Conservation (phyloP, 92 coral and sea anemone genomes). For the Chrysogorgia sp. region DNA sequence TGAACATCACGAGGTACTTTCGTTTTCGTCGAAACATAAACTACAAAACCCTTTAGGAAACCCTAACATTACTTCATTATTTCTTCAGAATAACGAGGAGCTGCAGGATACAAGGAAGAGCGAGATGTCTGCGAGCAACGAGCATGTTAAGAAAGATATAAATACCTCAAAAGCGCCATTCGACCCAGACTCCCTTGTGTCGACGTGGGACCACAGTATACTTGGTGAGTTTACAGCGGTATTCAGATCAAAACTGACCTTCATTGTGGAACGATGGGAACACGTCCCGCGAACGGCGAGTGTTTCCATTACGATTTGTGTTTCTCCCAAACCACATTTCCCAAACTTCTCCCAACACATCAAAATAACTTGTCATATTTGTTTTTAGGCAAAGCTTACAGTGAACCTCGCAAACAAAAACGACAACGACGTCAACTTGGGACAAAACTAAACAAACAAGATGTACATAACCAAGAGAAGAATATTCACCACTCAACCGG, state of each 20-base stretch:
- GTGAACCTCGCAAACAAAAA: constrained; percentile 85
- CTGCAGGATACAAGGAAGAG: neutral
- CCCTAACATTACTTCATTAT: neutral
- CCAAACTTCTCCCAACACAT: neutral
- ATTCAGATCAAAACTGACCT: too few species aligned
- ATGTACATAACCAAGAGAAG: constrained; percentile 74
- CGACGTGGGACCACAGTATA: constrained; percentile 89
- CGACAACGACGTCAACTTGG: constrained; percentile 93
- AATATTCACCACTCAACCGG: constrained; percentile 83
- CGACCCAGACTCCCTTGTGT: constrained; percentile 75
- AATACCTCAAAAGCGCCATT: constrained; percentile 60
- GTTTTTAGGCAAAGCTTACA: constrained; percentile 83
- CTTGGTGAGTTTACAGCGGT: constrained; percentile 72
- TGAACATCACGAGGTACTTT: constrained; percentile 50
- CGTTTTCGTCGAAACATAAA: too few species aligned
- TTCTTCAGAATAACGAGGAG: neutral
- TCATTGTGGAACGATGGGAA: too few species aligned
- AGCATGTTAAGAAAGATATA: neutral
- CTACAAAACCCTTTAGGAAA: neutral
- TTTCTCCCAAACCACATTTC: neutral
- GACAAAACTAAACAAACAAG: constrained; percentile 74
- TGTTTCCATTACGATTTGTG: too few species aligned
- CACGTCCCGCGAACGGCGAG: too few species aligned
- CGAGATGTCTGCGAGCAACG: constrained; percentile 3
- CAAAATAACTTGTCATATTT: neutral